phyloP scores from a whole-genome alignment of 1,140 invertebrate genomes.

The roundworm (Caenorhabditis elegans) region DNA sequence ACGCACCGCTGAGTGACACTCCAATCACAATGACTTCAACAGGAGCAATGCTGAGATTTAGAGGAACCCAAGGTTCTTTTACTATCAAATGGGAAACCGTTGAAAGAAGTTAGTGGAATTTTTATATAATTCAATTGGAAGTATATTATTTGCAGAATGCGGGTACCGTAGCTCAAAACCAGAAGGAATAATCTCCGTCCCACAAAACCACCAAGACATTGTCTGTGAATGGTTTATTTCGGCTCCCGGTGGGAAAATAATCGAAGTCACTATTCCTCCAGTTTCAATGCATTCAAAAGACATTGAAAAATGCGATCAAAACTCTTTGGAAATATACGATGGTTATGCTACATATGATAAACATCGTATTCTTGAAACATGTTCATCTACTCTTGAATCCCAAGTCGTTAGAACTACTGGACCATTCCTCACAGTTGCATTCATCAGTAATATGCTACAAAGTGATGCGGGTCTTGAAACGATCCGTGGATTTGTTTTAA shows the following conservation, averaged over 20 bases:
- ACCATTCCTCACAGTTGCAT: conserved; percentile 32
- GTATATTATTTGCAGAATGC: not conserved
- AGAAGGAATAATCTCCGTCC: not conserved
- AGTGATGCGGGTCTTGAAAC: conserved; percentile 65
- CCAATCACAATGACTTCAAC: conserved; percentile 38
- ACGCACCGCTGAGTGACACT: conserved; percentile 12
- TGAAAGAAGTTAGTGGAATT: conserved; percentile 13
- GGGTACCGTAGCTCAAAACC: conserved; percentile 31
- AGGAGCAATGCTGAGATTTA: conserved; percentile 29
- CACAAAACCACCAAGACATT: conserved; percentile 25
- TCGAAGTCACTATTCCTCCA: conserved; percentile 63
- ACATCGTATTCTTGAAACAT: conserved; percentile 22
- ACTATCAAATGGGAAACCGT: conserved; percentile 5
- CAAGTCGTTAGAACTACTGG: conserved; percentile 14
- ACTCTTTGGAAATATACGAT: conserved; percentile 57
- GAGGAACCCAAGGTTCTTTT: conserved; percentile 23
- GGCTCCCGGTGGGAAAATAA: conserved; percentile 61
- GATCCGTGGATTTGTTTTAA: conserved; percentile 57
- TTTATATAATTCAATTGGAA: no score
- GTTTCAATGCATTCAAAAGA: conserved; percentile 16
- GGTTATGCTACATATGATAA: conserved; percentile 26
- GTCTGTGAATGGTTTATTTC: conserved; percentile 63
- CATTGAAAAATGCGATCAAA: not conserved
- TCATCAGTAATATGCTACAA: conserved; percentile 17
- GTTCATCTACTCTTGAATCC: not conserved